Conservation (phyloP, 2,113 vertebrate genomes). For the Balaeniceps rex region DNA sequence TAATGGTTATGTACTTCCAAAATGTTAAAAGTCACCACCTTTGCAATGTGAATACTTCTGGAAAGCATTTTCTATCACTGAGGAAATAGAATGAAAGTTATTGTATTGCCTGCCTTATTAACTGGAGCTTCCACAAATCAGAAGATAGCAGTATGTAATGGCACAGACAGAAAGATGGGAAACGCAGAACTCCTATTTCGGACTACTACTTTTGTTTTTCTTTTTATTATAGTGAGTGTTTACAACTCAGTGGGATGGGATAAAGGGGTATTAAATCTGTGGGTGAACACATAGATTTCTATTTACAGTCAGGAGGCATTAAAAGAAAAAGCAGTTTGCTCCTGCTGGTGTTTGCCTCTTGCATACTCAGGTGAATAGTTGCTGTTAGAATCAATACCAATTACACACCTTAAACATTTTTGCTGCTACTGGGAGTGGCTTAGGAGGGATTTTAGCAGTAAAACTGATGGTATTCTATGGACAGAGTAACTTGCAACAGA, state of each 20-base stretch:
- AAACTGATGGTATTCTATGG: not conserved
- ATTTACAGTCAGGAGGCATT: not conserved
- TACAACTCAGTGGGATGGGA: not conserved
- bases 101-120: not conserved
- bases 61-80: not conserved
- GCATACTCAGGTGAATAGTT: not conserved
- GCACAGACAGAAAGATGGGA: not conserved
- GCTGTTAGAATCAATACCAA: not conserved
- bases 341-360: not conserved
- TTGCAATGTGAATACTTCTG: not conserved
- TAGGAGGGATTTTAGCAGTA: not conserved
- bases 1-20: not conserved
- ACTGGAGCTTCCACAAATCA: not conserved
- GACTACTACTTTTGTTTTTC: not conserved
- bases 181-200: not conserved
- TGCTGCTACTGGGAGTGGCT: not conserved
- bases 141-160: not conserved
- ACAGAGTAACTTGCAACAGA: not conserved
- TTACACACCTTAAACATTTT: not conserved
- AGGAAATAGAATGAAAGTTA: not conserved
- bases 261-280: not conserved
- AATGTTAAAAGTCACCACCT: not conserved
- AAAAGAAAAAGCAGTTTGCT: not conserved
- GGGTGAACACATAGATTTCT: not conserved
- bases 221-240: not conserved